Conservation (phyloP, 2,113 vertebrate species). For the Varanus salvator region DNA sequence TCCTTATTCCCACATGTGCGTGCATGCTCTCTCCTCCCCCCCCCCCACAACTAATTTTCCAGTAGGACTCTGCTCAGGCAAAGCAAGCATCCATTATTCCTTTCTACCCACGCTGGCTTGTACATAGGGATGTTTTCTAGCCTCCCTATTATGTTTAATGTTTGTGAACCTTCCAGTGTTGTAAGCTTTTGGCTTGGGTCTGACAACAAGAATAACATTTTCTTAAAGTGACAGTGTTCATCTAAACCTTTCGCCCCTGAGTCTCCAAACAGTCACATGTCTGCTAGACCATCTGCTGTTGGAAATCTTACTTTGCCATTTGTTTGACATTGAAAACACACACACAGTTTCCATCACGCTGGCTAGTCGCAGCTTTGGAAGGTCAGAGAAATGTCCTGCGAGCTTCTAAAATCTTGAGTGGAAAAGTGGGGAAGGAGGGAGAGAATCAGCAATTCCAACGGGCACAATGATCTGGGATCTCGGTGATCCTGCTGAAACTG, state of each 20-base stretch:
- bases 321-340: rapidly evolving
- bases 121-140: background rate
- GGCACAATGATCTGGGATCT: rapidly evolving
- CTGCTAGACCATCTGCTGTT: background rate
- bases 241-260: background rate
- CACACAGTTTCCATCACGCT: rapidly evolving
- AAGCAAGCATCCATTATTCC: background rate
- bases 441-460: rapidly evolving
- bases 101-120: rapidly evolving
- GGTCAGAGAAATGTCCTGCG: background rate
- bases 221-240: background rate
- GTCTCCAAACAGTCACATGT: rapidly evolving
- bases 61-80: background rate
- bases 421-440: background rate
- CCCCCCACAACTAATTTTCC: background rate
- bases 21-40: background rate
- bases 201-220: rapidly evolving
- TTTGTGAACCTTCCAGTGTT: constrained; percentile 28
- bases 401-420: rapidly evolving
- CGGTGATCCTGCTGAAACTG: background rate
- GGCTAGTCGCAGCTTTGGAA: background rate
- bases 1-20: no score
- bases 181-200: background rate
- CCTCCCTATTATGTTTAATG: rapidly evolving
- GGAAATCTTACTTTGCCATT: rapidly evolving